phyloP scores from a whole-genome alignment of 2,797 vertebrate species.

The Selene dorsalis region DNA sequence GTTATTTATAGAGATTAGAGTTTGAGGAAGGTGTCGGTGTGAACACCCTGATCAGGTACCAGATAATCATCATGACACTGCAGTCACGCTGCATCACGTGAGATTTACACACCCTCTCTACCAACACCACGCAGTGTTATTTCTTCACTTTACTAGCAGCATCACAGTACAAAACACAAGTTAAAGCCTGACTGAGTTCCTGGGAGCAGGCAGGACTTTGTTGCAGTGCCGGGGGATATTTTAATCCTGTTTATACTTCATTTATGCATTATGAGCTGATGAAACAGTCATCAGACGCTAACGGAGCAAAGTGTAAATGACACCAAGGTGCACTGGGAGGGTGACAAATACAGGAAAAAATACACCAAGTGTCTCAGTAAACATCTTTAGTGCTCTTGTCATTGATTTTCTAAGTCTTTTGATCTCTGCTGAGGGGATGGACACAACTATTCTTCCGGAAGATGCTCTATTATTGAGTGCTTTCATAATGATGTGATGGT shows the following conservation, averaged over 20 bases:
- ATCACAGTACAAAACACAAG: background rate
- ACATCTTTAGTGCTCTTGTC: background rate
- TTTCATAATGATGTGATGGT: background rate
- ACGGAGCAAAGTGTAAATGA: background rate
- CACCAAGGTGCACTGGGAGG: background rate
- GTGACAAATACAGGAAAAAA: background rate
- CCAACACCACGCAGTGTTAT: background rate
- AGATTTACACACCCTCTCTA: background rate
- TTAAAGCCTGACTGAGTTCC: background rate
- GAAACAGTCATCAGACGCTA: background rate
- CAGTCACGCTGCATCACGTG: background rate
- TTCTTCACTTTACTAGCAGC: background rate
- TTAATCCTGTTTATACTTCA: background rate
- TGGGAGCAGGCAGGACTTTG: background rate
- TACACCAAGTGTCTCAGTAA: background rate
- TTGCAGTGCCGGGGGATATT: background rate
- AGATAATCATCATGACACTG: background rate
- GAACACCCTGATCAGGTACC: conserved; percentile 10
- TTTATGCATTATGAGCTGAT: background rate
- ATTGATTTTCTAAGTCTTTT: background rate
- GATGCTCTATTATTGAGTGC: background rate
- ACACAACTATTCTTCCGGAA: background rate
- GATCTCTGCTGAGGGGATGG: background rate
- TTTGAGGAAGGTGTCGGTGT: background rate
- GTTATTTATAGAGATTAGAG: background rate